phyloP scores from a whole-genome alignment of 2,113 vertebrate species.

The Sylvia atricapilla region DNA sequence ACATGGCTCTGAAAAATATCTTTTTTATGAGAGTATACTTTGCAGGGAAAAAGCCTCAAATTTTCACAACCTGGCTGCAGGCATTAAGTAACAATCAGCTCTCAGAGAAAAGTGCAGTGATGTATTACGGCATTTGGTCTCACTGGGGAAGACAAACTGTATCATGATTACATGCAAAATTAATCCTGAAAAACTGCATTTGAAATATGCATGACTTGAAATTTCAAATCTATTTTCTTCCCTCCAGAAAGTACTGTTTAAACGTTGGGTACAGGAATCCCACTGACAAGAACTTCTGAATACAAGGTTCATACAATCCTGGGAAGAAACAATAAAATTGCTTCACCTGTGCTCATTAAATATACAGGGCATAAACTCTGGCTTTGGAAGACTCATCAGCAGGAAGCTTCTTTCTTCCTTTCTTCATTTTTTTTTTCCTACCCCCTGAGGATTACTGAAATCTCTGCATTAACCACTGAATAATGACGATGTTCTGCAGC shows the following conservation, averaged over 20 bases:
- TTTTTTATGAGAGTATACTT: constrained; percentile 13
- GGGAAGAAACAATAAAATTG: constrained; percentile 10
- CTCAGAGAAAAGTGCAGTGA: background rate
- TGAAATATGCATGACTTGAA: background rate
- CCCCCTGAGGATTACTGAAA: constrained; percentile 8
- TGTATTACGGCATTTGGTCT: background rate
- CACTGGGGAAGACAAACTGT: background rate
- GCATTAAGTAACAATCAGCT: constrained; percentile 7
- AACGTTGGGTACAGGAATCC: background rate
- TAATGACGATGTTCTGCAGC: constrained; percentile 20
- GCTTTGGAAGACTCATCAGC: background rate
- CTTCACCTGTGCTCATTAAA: constrained; percentile 28
- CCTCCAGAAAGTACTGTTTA: background rate
- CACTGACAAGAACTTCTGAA: constrained; percentile 3
- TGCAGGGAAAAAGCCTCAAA: constrained; percentile 15
- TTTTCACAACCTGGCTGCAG: constrained; percentile 26
- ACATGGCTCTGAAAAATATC: background rate
- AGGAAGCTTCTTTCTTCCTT: background rate
- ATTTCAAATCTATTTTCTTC: constrained; percentile 24
- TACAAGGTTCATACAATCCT: background rate
- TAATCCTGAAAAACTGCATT: constrained; percentile 20
- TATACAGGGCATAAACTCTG: constrained; percentile 26
- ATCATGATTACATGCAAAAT: constrained; percentile 36
- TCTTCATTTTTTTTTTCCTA: background rate
- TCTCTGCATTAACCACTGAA: constrained; percentile 25